A percentile compares a stretch with the other conserved stretches of the same genome.
Conservation (phyloP, 1,140 invertebrate species). For the Drosophila murphyi region DNA sequence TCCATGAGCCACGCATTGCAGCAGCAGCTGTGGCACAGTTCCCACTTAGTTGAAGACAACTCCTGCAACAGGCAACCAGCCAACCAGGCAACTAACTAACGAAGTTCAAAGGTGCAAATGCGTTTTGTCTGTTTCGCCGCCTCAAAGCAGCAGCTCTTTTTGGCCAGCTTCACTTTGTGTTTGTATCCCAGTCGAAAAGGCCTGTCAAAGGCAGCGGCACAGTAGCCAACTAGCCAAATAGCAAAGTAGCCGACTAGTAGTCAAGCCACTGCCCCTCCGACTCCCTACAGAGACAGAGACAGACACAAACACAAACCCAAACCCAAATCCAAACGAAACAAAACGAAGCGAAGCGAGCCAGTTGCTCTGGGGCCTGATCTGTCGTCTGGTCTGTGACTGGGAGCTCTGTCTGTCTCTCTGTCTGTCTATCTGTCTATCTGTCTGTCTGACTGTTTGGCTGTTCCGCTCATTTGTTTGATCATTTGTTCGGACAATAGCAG, state of each 20-base stretch:
- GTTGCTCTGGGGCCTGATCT: constrained; percentile 24
- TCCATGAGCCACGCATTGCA: constrained; percentile 11
- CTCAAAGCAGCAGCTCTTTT: neutral
- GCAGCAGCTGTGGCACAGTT: constrained; percentile 46
- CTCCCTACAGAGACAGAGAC: constrained; percentile 40
- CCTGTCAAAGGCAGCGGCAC: constrained; percentile 41
- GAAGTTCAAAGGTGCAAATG: constrained; percentile 80
- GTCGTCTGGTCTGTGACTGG: constrained; percentile 8
- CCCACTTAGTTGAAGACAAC: constrained; percentile 25
- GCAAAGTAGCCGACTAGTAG: constrained; percentile 34
- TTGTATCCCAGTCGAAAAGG: constrained; percentile 16
- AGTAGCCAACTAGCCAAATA: constrained; percentile 25
- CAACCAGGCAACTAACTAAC: constrained; percentile 34
- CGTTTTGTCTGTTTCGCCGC: constrained; percentile 50
- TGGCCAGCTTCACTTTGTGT: neutral
- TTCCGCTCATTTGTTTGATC: constrained; percentile 68
- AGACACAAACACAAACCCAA: neutral
- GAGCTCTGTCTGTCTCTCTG: constrained; percentile 17
- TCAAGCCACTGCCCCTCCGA: neutral
- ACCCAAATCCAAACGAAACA: neutral
- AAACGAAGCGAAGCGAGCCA: constrained; percentile 21
- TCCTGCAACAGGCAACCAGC: constrained; percentile 2
- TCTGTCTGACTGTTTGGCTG: constrained; percentile 45
- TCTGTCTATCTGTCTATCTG: constrained; percentile 19
- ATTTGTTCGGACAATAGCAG: constrained; percentile 81